Base-by-base conservation (phyloP, 2,113 vertebrate species). In the Ptilorrhoa leucosticta region DNA sequence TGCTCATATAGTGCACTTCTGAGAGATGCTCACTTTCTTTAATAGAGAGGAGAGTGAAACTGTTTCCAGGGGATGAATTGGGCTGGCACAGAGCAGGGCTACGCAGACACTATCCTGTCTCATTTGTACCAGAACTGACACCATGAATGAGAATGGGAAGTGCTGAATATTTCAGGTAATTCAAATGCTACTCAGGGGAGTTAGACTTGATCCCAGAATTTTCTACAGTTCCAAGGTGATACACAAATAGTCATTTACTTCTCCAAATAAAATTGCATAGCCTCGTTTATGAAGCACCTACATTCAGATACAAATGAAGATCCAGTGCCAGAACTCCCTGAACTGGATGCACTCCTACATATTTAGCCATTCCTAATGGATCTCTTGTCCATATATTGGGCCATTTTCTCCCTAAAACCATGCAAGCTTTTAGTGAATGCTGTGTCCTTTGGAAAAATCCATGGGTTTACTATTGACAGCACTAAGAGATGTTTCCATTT, bases 311-410 rank as follows among this genome's bases (percentile, higher is more conserved):
- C 48, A 71, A 89, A 51, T 22, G 10, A 73, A 79, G n/a, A 60
- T 27, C 13, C 13, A 54, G 23, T 5, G 31, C 22, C 53, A 76
- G 45, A 87, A 84, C 2, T 40, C 31, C 33, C 53, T 53, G 48
- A 64, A 35, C 7, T 19, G 42, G 53, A 56, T 6, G 13, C 2
- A 3, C 10, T 66, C 4, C 37, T 60, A 31, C 0, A 0, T 76
- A 64, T 72, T 79, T 53, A 79, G 15, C 28, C 28, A 76, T 23
- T 40, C 14, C 31, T 63, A 85, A 72, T 15, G 15, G 31, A 64
- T 22, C 30, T 56, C 26, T 48, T 68, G 23, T 27, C 31, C 33
- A 71, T 40, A 15, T 21, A 39, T 30, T 17, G 7, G 27, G 9
- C 10, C 17, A 51, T 75, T 87, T 71, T 51, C 44, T 37, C 27